phyloP scores from a whole-genome alignment of 2,797 vertebrate genomes.

The Acropternis orthonyx region DNA sequence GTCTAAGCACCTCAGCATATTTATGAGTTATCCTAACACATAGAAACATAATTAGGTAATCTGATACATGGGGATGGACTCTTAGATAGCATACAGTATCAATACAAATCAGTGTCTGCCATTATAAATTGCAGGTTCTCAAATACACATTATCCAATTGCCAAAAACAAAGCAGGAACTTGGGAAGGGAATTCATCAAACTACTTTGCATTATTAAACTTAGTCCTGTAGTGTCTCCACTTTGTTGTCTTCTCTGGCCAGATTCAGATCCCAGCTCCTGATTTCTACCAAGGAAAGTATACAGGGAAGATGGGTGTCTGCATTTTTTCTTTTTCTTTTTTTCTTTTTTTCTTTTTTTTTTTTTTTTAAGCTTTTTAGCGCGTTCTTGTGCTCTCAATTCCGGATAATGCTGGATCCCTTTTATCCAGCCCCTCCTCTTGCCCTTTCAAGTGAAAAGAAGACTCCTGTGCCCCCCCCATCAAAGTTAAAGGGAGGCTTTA shows the following conservation, averaged over 20 bases:
- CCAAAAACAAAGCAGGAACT: neutral
- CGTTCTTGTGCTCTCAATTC: constrained; percentile 33
- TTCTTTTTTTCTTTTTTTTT: neutral
- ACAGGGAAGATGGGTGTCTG: neutral
- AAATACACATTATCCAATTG: neutral
- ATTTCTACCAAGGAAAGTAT: constrained; percentile 1
- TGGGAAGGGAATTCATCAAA: neutral
- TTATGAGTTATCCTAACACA: neutral
- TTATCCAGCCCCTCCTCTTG: constrained; percentile 58
- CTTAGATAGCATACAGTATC: neutral
- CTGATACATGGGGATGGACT: neutral
- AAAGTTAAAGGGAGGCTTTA: constrained; percentile 71
- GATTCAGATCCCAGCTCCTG: constrained; percentile 20
- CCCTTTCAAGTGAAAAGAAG: constrained; percentile 66
- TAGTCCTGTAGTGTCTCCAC: neutral
- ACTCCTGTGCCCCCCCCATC: constrained; percentile 40
- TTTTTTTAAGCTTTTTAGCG: neutral
- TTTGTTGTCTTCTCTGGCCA: constrained; percentile 30
- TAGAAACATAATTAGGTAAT: neutral
- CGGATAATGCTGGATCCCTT: constrained; percentile 51
- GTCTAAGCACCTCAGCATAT: neutral
- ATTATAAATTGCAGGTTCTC: neutral
- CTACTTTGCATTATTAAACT: constrained; percentile 31
- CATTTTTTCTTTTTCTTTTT: neutral
- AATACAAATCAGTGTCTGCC: neutral